Evolutionary conservation across 2,797 vertebrate species (phyloP), one percentile per base, ranked within the genome.

Genomic region (Urophycis tenuis): DNA sequence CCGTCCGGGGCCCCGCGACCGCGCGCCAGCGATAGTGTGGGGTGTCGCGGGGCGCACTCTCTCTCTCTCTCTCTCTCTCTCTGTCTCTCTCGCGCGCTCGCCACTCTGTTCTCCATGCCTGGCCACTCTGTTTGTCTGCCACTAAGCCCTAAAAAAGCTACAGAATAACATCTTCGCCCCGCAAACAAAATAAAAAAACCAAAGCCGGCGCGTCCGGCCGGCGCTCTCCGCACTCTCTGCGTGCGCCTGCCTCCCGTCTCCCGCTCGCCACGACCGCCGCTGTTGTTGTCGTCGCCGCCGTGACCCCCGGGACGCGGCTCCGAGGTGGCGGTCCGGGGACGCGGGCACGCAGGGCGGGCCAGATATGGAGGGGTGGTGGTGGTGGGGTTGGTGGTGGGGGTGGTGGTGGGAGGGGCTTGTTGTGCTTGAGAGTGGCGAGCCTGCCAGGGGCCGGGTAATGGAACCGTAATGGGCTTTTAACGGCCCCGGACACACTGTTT

Each of bases 391-490:
- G 34, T 17, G 39, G 32, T n/a, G 32, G 25, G 71, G 17, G 32
- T 12, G 29, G 60, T n/a, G 22, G 79, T 80, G 70, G 41, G 75
- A 22, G 49, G 67, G 34, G 77, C 80, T 64, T 64, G n/a, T 29
- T 25, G 53, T 75, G 77, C 79, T 14, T 69, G 74, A 60, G 81
- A 82, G 82, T 5, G 69, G 71, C 34, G 83, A 17, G 53, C 75
- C 79, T 78, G 88, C 78, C 45, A 19, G 45, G 72, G 32, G 41
- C 33, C 80, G 87, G 86, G 87, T 93, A 93, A 93, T 93, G 91
- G 89, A 89, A 77, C 80, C 78, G 25, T 92, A 90, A 93, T 92
- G 87, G 88, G 85, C 90, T 92, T 92, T 92, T 91, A 92, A 89
- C 85, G 81, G 85, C 86, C 85, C 81, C 89, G 36, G 84, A 72